Conservation (phyloP, 2,797 vertebrate genomes). For the Nyctibius grandis region DNA sequence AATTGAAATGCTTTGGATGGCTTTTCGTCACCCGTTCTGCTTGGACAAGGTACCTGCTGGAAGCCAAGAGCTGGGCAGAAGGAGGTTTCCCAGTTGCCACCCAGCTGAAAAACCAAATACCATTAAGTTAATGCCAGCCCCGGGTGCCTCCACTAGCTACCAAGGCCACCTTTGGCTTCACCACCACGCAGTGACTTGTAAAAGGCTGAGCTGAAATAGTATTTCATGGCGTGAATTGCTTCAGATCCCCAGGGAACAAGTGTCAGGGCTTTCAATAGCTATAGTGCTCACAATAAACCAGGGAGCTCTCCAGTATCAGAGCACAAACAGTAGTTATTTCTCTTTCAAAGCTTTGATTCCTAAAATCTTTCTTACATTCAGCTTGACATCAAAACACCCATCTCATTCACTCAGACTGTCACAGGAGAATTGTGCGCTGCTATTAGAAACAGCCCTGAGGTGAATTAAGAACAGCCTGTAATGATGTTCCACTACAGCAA, state of each 20-base stretch:
- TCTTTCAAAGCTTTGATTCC: slow-evolving; percentile 53
- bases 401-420: slow-evolving; percentile 50
- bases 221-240: slow-evolving; percentile 32
- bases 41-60: background rate
- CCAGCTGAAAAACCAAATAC: background rate
- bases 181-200: background rate
- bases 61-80: background rate
- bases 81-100: background rate
- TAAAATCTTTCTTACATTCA: slow-evolving; percentile 50
- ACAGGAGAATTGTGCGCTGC: slow-evolving; percentile 22
- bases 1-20: background rate
- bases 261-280: slow-evolving; percentile 34
- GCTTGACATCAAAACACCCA: slow-evolving; percentile 55
- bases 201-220: background rate
- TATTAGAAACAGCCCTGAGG: slow-evolving; percentile 48
- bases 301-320: slow-evolving; percentile 28
- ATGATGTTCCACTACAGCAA: slow-evolving; percentile 53
- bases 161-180: background rate
- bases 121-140: background rate
- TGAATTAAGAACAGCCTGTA: slow-evolving; percentile 51
- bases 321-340: slow-evolving; percentile 36
- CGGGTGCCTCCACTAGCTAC: background rate
- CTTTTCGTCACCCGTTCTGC: background rate
- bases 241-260: slow-evolving; percentile 14
- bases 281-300: slow-evolving; percentile 17